Base-by-base conservation (phyloP, 92 coral and sea anemone genomes). In the Paragorgia papillata region DNA sequence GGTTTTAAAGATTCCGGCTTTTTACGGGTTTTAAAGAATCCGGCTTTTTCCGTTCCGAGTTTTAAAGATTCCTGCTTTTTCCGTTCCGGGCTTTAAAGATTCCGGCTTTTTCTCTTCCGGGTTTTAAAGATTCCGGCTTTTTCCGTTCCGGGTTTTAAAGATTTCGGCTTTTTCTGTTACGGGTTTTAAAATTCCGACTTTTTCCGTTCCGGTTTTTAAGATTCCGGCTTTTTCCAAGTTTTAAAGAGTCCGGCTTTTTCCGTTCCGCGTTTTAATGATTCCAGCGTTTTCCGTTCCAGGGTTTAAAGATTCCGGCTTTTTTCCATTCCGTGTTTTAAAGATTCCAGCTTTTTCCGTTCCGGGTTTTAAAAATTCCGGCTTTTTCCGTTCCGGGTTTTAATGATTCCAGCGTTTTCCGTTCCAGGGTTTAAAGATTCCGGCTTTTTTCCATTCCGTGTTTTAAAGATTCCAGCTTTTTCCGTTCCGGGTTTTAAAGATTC, bases 351-450 rank as follows among this genome's bases (percentile, higher is more conserved):
- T 56, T 56, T 12, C 14, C 62, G 17, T 56, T 56, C 30, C 62
- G 29, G 18, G 29, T 56, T 56, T 56, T 56, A 56, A 28, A 56
- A 10, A 56, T 37, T 56, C 62, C 62, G 62, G 62, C 30, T 56
- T 56, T 56, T 56, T 17, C 30, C 62, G 31, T 56, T 64, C 71
- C 71, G 28, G 71, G 62, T 57, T 57, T 64, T 64, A 64, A 35
- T 34, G 71, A 22, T 31, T 64, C 43, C 71, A 32, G 71, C 71
- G 15, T 64, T 64, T 64, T 19, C 9, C 27, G 22, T 28, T 64
- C 71, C 71, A 21, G 71, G 50, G 34, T 64, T 40, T 64, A 64
- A 35, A 64, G 71, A 31, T 64, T 64, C 29, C 71, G 71, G 46
- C 43, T 62, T 26, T 34, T 64, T 22, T 22, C 1, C 27, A 8